Percentiles rank a stretch among this genome's conserved stretches.
phyloP scores from a whole-genome alignment of 2,797 vertebrate species.

The Typhlichthys eigenmanni region DNA sequence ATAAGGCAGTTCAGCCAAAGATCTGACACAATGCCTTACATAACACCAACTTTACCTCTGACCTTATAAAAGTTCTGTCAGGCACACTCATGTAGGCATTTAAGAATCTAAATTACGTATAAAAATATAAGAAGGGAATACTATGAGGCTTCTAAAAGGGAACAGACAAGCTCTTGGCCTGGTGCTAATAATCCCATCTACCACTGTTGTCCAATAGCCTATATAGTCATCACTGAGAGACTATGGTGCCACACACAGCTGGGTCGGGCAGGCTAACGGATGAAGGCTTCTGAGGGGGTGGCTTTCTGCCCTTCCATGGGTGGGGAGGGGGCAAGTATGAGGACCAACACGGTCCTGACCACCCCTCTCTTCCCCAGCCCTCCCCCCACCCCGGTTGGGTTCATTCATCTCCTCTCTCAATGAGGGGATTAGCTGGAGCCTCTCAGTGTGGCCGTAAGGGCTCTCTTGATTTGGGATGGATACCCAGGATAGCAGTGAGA shows the following conservation, averaged over 20 bases:
- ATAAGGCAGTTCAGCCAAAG: not conserved
- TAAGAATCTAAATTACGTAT: not conserved
- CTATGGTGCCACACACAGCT: constrained; percentile 51
- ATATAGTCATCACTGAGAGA: constrained; percentile 35
- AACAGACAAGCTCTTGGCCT: not conserved
- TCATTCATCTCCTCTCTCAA: constrained; percentile 80
- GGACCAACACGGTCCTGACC: constrained; percentile 59
- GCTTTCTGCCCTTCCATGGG: constrained; percentile 75
- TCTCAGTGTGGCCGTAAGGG: constrained; percentile 66
- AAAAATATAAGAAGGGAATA: constrained; percentile 2
- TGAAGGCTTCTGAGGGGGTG: constrained; percentile 64
- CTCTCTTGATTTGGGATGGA: constrained; percentile 64
- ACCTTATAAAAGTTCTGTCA: constrained; percentile 20
- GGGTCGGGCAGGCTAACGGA: constrained; percentile 59
- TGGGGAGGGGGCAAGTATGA: constrained; percentile 61
- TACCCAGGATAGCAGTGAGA: constrained; percentile 55
- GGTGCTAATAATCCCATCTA: constrained; percentile 21
- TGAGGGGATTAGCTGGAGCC: constrained; percentile 81
- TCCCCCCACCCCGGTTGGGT: constrained; percentile 67
- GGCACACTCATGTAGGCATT: not conserved
- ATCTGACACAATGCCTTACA: not conserved
- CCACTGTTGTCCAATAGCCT: constrained; percentile 4
- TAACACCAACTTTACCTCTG: constrained; percentile 7
- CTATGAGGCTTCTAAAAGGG: not conserved
- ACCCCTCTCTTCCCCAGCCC: constrained; percentile 43